Evolutionary conservation across 1,140 invertebrate species (phyloP).

Genomic region (Cyclina sinensis): DNA sequence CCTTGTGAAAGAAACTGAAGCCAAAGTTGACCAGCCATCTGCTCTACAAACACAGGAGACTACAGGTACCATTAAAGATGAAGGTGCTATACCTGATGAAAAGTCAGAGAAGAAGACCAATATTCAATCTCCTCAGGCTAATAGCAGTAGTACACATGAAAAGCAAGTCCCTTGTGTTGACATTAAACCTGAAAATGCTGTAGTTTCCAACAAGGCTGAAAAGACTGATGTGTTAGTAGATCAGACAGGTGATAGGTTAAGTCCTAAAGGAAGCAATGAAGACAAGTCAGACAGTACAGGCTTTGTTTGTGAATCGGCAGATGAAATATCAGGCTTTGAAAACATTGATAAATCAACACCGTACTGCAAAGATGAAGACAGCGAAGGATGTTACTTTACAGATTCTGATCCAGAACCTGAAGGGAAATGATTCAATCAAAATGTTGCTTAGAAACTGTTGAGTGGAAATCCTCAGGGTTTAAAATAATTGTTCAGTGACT

Average conservation of each 20-base stretch:
- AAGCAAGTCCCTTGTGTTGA: not conserved
- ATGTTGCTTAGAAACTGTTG: too few relatives aligned
- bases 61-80: not conserved
- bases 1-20: not conserved
- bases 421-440: too few relatives aligned
- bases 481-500: too few relatives aligned
- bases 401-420: constrained; percentile 49
- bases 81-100: not conserved
- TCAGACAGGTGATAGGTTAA: not conserved
- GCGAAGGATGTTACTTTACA: constrained; percentile 50
- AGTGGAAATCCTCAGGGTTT: too few relatives aligned
- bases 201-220: not conserved
- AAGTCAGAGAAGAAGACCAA: not conserved
- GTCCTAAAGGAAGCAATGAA: not conserved
- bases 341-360: not conserved
- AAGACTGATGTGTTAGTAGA: not conserved
- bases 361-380: not conserved
- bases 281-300: not conserved
- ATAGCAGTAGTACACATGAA: not conserved
- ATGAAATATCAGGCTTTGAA: not conserved
- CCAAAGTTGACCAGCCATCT: not conserved
- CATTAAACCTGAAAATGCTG: not conserved
- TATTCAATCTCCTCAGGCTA: not conserved
- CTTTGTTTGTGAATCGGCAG: not conserved
- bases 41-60: too few relatives aligned